Percentiles rank a stretch among this genome's conserved stretches.
phyloP scores from a whole-genome alignment of 1,140 invertebrate genomes.

The Aphis gossypii region DNA sequence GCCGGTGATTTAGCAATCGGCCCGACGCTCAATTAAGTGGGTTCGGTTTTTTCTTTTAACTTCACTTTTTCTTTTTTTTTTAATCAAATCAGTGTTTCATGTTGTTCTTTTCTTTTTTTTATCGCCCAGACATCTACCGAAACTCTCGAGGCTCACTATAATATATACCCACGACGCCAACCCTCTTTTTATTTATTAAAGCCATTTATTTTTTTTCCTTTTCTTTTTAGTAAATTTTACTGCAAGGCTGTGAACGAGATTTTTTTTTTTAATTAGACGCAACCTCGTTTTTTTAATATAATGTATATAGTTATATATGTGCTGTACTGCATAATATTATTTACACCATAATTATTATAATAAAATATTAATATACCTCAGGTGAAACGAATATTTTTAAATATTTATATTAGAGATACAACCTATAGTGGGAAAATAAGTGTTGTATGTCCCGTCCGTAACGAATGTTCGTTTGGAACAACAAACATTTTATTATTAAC shows the following conservation, averaged over 20 bases:
- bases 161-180: neutral
- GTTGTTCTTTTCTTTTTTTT: constrained; percentile 48
- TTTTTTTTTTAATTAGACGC: constrained; percentile 35
- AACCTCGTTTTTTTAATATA: neutral
- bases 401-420: neutral
- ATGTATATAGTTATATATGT: no score
- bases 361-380: neutral
- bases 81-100: constrained; percentile 57
- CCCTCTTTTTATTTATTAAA: constrained; percentile 52
- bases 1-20: constrained; percentile 49
- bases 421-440: neutral
- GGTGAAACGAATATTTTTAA: neutral
- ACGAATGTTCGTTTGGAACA: neutral
- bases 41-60: constrained; percentile 34
- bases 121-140: constrained; percentile 16
- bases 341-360: neutral
- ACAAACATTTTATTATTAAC: neutral
- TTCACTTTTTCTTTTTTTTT: constrained; percentile 25
- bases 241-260: neutral
- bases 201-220: constrained; percentile 14
- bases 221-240: constrained; percentile 18
- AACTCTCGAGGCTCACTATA: constrained; percentile 9
- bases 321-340: neutral
- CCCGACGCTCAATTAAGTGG: constrained; percentile 45
- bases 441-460: neutral